phyloP scores from a whole-genome alignment of 1,140 invertebrate species.

The Ceratosolen solmsi region DNA sequence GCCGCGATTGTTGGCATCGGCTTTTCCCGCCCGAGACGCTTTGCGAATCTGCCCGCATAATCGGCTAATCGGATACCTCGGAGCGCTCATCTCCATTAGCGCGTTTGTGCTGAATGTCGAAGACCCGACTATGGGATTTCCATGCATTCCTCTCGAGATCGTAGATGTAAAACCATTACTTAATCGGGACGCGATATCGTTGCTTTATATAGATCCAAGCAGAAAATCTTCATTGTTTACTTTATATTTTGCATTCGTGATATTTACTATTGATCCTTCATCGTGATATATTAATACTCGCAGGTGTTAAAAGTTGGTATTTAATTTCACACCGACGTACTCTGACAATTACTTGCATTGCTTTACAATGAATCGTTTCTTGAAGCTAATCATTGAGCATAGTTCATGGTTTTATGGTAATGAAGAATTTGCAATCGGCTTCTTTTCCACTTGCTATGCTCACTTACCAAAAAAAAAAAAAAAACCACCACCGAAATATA shows the following conservation, averaged over 20 bases:
- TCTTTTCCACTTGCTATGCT: neutral
- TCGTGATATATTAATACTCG: too few relatives aligned
- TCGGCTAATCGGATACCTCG: neutral
- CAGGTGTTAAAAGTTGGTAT: neutral
- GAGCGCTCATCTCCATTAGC: neutral
- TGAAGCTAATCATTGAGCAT: neutral
- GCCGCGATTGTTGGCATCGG: neutral
- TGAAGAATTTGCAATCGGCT: neutral
- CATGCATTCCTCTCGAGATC: too few relatives aligned
- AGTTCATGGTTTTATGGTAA: neutral
- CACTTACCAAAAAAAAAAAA: neutral
- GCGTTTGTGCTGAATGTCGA: neutral
- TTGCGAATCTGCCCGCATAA: neutral
- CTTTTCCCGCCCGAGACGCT: conserved; percentile 1
- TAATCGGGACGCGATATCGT: too few relatives aligned
- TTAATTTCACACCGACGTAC: neutral
- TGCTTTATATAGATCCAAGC: too few relatives aligned
- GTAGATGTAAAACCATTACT: too few relatives aligned
- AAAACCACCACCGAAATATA: neutral
- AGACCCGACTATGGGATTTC: too few relatives aligned
- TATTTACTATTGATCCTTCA: too few relatives aligned
- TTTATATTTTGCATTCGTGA: too few relatives aligned
- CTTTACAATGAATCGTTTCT: neutral
- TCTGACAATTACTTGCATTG: neutral
- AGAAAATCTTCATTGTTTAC: too few relatives aligned